phyloP scores from a whole-genome alignment of 23 tunicate genomes.

The Phallusia fumigata region DNA sequence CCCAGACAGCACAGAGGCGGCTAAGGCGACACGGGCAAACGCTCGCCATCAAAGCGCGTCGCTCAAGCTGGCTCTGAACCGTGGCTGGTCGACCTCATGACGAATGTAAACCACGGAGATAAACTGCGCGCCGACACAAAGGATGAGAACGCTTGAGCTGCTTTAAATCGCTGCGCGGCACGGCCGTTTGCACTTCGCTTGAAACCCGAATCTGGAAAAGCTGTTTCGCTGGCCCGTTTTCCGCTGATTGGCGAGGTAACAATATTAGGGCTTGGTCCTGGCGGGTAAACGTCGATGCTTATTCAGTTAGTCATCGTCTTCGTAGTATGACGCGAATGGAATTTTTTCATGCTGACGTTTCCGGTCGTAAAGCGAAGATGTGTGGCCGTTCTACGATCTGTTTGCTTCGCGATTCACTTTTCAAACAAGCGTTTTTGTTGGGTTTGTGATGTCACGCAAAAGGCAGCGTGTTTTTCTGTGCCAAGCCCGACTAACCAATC shows the following conservation, averaged over 20 bases:
- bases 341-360: not conserved
- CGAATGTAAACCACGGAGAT: constrained; percentile 23
- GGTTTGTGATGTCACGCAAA: too few species aligned
- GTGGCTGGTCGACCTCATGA: not conserved
- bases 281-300: not conserved
- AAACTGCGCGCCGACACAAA: not conserved
- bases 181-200: constrained; percentile 27
- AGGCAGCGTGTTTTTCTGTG: too few species aligned
- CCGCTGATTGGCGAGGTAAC: not conserved
- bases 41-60: constrained; percentile 8
- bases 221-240: not conserved
- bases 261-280: not conserved
- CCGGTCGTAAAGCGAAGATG: not conserved
- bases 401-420: too few species aligned
- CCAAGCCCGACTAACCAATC: too few species aligned
- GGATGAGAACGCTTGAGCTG: constrained; percentile 29
- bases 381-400: not conserved
- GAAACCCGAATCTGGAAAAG: not conserved
- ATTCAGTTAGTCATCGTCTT: not conserved
- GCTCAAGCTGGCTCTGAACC: constrained; percentile 4
- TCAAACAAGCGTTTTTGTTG: too few species aligned
- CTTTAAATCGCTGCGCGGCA: constrained; percentile 5
- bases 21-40: not conserved
- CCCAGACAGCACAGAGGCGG: not conserved
- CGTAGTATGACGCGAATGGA: not conserved